Evolutionary conservation across 1,140 invertebrate species (phyloP).

Genomic region (Physella acuta): DNA sequence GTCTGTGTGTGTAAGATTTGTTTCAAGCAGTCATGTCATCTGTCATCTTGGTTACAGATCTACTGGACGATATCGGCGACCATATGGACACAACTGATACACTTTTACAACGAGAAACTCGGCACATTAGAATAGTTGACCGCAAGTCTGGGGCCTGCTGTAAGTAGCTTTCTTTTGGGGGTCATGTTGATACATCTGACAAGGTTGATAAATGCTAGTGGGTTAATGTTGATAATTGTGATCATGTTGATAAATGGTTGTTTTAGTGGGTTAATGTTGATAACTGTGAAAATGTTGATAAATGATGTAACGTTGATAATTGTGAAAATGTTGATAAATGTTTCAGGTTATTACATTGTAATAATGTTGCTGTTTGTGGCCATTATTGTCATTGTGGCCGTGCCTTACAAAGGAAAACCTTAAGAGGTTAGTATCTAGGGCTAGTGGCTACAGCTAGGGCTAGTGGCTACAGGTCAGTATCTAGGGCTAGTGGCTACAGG

Average conservation of each 20-base stretch:
- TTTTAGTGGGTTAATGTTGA: too few relatives aligned
- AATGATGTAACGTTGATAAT: too few relatives aligned
- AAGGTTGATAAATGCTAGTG: too few relatives aligned
- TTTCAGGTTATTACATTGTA: conserved; percentile 59
- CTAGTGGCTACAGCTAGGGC: too few relatives aligned
- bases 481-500: too few relatives aligned
- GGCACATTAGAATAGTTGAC: conserved; percentile 68
- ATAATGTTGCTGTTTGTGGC: conserved; percentile 60
- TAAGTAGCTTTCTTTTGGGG: too few relatives aligned
- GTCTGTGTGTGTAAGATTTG: too few relatives aligned
- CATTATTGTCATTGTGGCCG: conserved; percentile 57
- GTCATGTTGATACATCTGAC: too few relatives aligned
- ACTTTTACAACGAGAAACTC: conserved; percentile 70
- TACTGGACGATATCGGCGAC: conserved; percentile 77
- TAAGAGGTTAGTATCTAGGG: conserved; percentile 6
- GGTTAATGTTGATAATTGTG: too few relatives aligned
- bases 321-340: background rate
- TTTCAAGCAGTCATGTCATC: background rate
- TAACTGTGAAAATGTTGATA: too few relatives aligned
- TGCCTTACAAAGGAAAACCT: conserved; percentile 45
- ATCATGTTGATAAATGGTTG: too few relatives aligned
- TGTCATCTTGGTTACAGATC: conserved; percentile 64
- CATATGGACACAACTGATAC: conserved; percentile 73
- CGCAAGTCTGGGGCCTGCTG: conserved; percentile 72
- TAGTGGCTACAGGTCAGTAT: too few relatives aligned